Evolutionary conservation across 2,888 invertebrate genomes (phyloP).

Genomic region (Hypolimnas misippus): DNA sequence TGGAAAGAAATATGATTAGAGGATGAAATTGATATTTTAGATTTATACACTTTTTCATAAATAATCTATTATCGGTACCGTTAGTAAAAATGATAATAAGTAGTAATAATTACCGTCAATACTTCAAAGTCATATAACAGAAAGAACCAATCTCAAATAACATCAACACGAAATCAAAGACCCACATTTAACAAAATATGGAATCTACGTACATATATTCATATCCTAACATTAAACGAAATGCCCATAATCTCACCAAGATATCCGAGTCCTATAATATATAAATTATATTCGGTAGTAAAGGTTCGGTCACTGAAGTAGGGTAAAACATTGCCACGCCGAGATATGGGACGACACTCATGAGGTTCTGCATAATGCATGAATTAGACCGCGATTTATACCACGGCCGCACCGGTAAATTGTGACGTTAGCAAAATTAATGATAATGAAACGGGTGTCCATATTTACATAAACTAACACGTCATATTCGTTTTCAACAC

Average conservation of each 20-base stretch:
- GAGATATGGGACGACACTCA: slow-evolving; percentile 65
- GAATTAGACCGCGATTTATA: slow-evolving; percentile 63
- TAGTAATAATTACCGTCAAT: too few relatives aligned
- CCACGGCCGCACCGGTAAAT: slow-evolving; percentile 44
- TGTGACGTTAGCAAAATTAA: slow-evolving; percentile 47
- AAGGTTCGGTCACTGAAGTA: slow-evolving; percentile 50
- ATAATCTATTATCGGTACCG: too few relatives aligned
- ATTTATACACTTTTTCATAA: too few relatives aligned
- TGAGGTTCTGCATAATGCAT: slow-evolving; percentile 71
- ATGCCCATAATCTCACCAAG: background rate
- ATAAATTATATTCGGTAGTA: slow-evolving; percentile 33
- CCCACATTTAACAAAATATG: background rate
- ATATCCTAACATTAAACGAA: background rate
- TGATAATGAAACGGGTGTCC: slow-evolving; percentile 42
- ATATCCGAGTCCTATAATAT: background rate
- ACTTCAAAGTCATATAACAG: too few relatives aligned
- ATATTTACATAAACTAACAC: slow-evolving; percentile 43
- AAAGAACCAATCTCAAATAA: too few relatives aligned
- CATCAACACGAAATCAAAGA: background rate
- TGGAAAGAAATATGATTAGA: too few relatives aligned
- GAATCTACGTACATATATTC: too few relatives aligned
- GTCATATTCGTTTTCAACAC: slow-evolving; percentile 36
- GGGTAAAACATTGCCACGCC: slow-evolving; percentile 61
- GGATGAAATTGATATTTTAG: too few relatives aligned
- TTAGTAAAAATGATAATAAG: too few relatives aligned